Percentiles rank a stretch among this genome's conserved stretches.
phyloP scores from a whole-genome alignment of 1,140 invertebrate genomes.

The Lepidurus arcticus region DNA sequence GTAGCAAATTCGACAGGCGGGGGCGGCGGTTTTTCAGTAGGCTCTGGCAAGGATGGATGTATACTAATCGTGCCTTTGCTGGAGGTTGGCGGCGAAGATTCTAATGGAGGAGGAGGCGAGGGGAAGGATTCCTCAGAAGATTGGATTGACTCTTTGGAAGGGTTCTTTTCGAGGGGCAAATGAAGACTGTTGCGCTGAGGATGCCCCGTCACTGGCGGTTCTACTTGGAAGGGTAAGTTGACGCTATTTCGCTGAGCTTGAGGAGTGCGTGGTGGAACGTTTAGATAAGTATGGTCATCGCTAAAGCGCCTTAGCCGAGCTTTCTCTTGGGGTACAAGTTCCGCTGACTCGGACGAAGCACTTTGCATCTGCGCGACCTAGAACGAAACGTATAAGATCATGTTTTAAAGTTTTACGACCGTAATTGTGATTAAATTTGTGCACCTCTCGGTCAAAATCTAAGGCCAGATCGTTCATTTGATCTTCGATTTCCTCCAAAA shows the following conservation, averaged over 20 bases:
- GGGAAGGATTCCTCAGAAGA: slow-evolving; percentile 34
- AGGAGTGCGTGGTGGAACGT: not conserved
- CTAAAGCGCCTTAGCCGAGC: not conserved
- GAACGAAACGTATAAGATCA: slow-evolving; percentile 15
- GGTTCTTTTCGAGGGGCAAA: not conserved
- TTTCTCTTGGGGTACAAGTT: not conserved
- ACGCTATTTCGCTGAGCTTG: not conserved
- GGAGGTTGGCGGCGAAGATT: slow-evolving; percentile 34
- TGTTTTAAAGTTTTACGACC: too few relatives aligned
- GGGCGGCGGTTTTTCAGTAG: slow-evolving; percentile 64
- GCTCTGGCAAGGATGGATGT: slow-evolving; percentile 62
- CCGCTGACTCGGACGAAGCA: not conserved
- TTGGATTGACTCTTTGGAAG: slow-evolving; percentile 8
- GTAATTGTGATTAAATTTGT: not conserved
- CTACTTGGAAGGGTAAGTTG: not conserved
- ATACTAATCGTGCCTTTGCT: slow-evolving; percentile 34
- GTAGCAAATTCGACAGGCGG: slow-evolving; percentile 48
- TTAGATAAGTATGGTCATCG: not conserved
- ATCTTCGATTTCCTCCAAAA: slow-evolving; percentile 77
- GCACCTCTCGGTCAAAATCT: slow-evolving; percentile 48
- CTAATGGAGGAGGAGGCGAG: slow-evolving; percentile 37
- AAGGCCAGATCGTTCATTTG: slow-evolving; percentile 74
- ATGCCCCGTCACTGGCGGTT: not conserved
- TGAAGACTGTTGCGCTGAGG: slow-evolving; percentile 10
- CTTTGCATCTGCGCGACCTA: slow-evolving; percentile 7